phyloP scores from a whole-genome alignment of 2,797 vertebrate genomes.

The Urophycis tenuis region DNA sequence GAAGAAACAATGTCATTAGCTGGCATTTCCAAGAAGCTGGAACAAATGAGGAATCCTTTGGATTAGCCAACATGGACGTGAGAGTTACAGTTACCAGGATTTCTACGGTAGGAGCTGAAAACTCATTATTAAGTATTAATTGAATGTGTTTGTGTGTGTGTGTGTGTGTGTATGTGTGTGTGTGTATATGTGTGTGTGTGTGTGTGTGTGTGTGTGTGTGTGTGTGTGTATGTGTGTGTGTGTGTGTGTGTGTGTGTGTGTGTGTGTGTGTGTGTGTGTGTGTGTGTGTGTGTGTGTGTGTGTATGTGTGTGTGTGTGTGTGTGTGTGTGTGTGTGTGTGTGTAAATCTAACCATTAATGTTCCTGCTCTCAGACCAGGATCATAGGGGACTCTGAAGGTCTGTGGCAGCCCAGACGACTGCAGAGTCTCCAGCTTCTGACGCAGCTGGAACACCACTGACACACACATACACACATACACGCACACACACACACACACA shows the following conservation, averaged over 20 bases:
- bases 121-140: too few relatives aligned
- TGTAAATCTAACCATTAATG: conserved; percentile 72
- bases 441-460: conserved; percentile 88
- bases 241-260: background rate
- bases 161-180: conserved; percentile 1
- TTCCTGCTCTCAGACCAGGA: conserved; percentile 88
- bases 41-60: background rate
- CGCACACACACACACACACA: conserved; percentile 6
- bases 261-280: background rate
- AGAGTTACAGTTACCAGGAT: background rate
- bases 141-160: background rate
- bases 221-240: background rate
- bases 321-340: conserved; percentile 1
- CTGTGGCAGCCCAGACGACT: conserved; percentile 79
- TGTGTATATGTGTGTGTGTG: background rate
- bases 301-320: conserved; percentile 6
- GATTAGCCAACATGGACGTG: background rate
- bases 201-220: conserved; percentile 2
- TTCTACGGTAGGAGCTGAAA: background rate
- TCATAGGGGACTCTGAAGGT: conserved; percentile 94
- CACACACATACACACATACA: conserved; percentile 10
- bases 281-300: conserved; percentile 1
- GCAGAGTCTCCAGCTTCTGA: conserved; percentile 90
- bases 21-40: background rate
- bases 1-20: background rate